These are phyloP conservation scores for Varanus salvator DNA, from an alignment of 2,113 vertebrate genomes.

Conservation along the genomic window DNA sequence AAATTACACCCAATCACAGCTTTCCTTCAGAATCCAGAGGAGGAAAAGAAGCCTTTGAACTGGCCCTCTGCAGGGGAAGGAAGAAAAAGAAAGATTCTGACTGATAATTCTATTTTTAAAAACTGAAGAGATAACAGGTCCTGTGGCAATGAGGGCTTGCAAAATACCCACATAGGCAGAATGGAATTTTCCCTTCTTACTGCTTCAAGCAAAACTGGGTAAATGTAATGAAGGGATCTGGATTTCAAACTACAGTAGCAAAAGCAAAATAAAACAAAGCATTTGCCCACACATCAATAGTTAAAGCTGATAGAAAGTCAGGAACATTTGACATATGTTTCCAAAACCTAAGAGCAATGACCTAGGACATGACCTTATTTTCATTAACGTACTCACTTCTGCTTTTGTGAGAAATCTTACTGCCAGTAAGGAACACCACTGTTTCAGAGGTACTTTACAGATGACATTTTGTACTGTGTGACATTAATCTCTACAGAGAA, in stretches of 20 bases:
- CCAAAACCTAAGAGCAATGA: conserved; percentile 18
- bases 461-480: background rate
- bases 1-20: conserved; percentile 59
- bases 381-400: background rate
- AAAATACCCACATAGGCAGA: conserved; percentile 40
- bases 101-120: conserved; percentile 69
- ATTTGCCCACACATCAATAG: background rate
- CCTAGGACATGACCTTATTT: background rate
- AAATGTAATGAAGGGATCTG: background rate
- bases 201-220: conserved; percentile 1
- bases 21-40: conserved; percentile 52
- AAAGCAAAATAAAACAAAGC: background rate
- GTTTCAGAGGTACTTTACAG: background rate
- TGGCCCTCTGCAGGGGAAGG: conserved; percentile 51
- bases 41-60: conserved; percentile 54
- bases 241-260: background rate
- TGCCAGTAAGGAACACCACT: background rate
- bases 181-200: conserved; percentile 31
- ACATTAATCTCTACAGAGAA: background rate
- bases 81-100: conserved; percentile 51
- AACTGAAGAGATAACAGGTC: conserved; percentile 25
- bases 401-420: background rate
- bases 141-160: conserved; percentile 28
- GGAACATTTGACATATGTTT: conserved; percentile 33
- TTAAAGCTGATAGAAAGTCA: conserved; percentile 2